Evolutionary conservation across 2,113 vertebrate genomes (phyloP).

Genomic region (Xenotilapia leptura): DNA sequence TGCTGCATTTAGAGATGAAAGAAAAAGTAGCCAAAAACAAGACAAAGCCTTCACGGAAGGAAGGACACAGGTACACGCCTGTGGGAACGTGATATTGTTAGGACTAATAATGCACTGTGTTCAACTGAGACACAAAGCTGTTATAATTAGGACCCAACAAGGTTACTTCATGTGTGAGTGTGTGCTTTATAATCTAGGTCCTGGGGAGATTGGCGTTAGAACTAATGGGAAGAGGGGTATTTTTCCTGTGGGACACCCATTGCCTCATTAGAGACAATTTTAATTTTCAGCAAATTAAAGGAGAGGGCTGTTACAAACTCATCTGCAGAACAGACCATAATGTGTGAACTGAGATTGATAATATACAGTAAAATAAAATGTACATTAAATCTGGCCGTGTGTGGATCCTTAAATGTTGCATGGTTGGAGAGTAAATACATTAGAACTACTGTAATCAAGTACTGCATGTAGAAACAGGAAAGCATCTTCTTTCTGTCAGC

Average conservation of each 20-base stretch:
- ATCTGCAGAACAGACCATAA: constrained; percentile 32
- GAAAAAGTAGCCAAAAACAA: constrained; percentile 18
- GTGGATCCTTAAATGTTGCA: not conserved
- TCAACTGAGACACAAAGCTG: constrained; percentile 26
- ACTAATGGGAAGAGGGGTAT: constrained; percentile 1
- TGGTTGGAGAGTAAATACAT: not conserved
- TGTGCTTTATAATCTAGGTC: constrained; percentile 49
- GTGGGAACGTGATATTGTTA: constrained; percentile 45
- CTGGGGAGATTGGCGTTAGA: constrained; percentile 38
- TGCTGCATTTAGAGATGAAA: not conserved
- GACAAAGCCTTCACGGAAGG: not conserved
- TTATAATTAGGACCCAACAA: constrained; percentile 55
- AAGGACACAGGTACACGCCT: constrained; percentile 19
- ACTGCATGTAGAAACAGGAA: not conserved
- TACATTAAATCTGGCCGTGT: not conserved
- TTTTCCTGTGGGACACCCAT: constrained; percentile 44
- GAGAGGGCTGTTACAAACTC: constrained; percentile 18
- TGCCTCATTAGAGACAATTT: constrained; percentile 48
- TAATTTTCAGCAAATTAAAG: constrained; percentile 57
- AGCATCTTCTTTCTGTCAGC: not conserved
- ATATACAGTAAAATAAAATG: not conserved
- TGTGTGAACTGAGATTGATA: not conserved
- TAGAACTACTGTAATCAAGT: not conserved
- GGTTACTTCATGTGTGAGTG: constrained; percentile 29
- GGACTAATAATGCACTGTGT: constrained; percentile 37